Evolutionary conservation across 1,140 invertebrate species (phyloP).

Genomic region (Diabrotica virgifera): DNA sequence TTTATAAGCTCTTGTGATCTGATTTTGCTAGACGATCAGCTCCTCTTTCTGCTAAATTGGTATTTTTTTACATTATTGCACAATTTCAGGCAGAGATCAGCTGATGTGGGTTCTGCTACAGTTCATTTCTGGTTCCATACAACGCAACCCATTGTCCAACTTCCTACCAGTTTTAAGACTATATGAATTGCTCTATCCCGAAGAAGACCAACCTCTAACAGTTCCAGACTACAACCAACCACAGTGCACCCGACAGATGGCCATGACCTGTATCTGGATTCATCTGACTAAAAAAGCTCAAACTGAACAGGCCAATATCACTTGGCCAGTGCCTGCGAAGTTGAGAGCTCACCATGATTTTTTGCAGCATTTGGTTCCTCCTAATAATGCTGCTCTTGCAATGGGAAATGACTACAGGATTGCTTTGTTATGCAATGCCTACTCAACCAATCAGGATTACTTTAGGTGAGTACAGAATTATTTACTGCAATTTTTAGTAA

Average conservation of each 20-base stretch:
- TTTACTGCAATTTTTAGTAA: neutral
- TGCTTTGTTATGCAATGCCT: constrained; percentile 91
- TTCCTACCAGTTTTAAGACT: constrained; percentile 89
- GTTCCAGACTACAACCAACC: constrained; percentile 86
- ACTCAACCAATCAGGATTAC: constrained; percentile 84
- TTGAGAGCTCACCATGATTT: constrained; percentile 85
- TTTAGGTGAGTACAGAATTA: constrained; percentile 50
- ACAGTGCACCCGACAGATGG: constrained; percentile 87
- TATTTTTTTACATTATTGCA: constrained; percentile 64
- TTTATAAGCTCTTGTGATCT: too few relatives aligned
- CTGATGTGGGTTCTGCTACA: constrained; percentile 97
- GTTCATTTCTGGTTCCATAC: constrained; percentile 95
- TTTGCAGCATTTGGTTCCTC: constrained; percentile 76
- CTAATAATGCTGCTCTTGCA: constrained; percentile 61
- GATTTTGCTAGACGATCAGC: neutral
- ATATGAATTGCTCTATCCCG: constrained; percentile 89
- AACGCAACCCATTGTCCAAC: constrained; percentile 86
- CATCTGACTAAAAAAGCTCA: constrained; percentile 90
- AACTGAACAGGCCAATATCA: constrained; percentile 31
- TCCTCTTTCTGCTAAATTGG: neutral
- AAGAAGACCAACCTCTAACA: constrained; percentile 82
- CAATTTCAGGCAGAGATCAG: constrained; percentile 74
- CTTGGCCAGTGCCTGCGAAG: constrained; percentile 74
- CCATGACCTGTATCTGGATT: constrained; percentile 94
- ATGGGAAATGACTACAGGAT: constrained; percentile 85